Evolutionary conservation across 2,888 invertebrate genomes (phyloP), one percentile per base, ranked within the genome.

Genomic region (Erebia aethiops): DNA sequence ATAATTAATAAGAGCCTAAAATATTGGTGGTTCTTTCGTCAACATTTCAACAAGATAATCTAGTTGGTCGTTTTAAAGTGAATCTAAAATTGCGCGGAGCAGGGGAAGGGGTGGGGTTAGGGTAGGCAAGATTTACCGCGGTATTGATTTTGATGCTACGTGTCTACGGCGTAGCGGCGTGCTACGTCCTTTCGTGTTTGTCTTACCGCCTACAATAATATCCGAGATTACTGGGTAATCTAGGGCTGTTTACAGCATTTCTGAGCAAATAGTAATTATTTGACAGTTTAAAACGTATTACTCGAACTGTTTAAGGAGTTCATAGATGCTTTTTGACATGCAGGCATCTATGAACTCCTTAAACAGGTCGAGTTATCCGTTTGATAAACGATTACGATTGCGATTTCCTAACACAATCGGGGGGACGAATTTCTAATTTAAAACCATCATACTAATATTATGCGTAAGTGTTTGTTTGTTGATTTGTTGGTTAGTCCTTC

Each of bases 131-230:
- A 41, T n/a, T n/a, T 56, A 67, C 26, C 56, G 35, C 66, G 56
- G 16, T 75, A 76, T 77, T 66, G 76, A 77, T 77, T 76, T 75
- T 68, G 54, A 73, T 61, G 71, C 73, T 75, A 74, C 75, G 72
- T 60, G 58, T 69, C 77, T 79, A 77, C 79, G 77, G 21, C 77
- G 78, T 78, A 77, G 75, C 60, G 63, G 71, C 72, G 71, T 63
- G 68, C 77, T 77, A 77, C 76, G 73, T 66, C 57, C 51, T 65
- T 60, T 58, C 51, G n/a, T 46, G 21, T 21, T 57, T 60, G 43
- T 66, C 58, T 54, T 62, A 57, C 18, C 21, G 49, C 26, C 41
- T 57, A 57, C 14, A 7, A 35, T 35, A 51, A 16, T 43, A 57
- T 21, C 4, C 14, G 13, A 52, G 51, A 64, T 64, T 52, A 35